These are phyloP conservation scores for Spondyliosoma cantharus DNA, from an alignment of 2,797 vertebrate species.

Conservation along the genomic window DNA sequence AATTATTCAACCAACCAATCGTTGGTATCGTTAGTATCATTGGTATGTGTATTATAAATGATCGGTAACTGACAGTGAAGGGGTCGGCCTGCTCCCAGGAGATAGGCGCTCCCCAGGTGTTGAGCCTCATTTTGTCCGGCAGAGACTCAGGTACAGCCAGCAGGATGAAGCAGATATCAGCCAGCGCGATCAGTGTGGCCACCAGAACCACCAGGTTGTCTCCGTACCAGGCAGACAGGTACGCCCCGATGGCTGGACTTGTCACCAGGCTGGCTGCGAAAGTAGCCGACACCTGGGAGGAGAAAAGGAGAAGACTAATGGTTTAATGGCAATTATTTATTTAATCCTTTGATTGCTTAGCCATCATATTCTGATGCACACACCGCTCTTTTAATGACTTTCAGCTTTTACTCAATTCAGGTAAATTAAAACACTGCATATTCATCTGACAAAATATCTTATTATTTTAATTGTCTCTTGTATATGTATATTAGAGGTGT, in stretches of 20 bases:
- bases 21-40: too few relatives aligned
- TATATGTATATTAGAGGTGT: not conserved
- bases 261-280: slow-evolving; percentile 95
- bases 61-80: slow-evolving; percentile 86
- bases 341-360: not conserved
- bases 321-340: not conserved
- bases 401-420: too few relatives aligned
- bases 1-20: not conserved
- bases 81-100: slow-evolving; percentile 96
- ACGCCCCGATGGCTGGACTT: slow-evolving; percentile 94
- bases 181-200: slow-evolving; percentile 89
- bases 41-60: fast-evolving
- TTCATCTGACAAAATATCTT: too few relatives aligned
- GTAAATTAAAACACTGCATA: too few relatives aligned
- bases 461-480: not conserved
- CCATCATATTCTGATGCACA: not conserved
- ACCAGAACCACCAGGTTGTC: slow-evolving; percentile 91
- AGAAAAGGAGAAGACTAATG: not conserved
- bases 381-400: too few relatives aligned
- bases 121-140: slow-evolving; percentile 91
- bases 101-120: slow-evolving; percentile 91
- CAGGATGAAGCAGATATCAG: slow-evolving; percentile 94
- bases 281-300: slow-evolving; percentile 90
- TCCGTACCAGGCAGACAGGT: slow-evolving; percentile 90
- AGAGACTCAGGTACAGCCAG: slow-evolving; percentile 94